These are phyloP conservation scores for Hoplias malabaricus DNA, from an alignment of 2,113 vertebrate species.

Conservation along the genomic window DNA sequence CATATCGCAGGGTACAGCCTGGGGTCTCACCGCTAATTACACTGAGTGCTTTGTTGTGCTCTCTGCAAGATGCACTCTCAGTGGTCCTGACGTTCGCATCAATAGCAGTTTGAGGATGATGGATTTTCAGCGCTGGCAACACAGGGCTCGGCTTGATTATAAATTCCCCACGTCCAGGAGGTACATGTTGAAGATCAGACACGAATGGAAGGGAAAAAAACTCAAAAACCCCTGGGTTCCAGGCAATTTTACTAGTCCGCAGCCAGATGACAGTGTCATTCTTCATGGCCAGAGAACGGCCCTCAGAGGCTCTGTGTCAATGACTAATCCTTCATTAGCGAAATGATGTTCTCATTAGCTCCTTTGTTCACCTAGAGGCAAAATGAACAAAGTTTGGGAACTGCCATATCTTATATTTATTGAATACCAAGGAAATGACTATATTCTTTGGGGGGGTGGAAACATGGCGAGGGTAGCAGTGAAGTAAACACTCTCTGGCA, in stretches of 20 bases:
- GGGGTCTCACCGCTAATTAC: constrained; percentile 65
- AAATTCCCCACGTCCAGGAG: constrained; percentile 51
- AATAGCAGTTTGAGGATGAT: constrained; percentile 75
- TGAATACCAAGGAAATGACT: background rate
- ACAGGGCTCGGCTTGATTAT: constrained; percentile 58
- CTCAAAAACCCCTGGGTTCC: background rate
- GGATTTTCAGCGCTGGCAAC: constrained; percentile 60
- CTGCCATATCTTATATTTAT: background rate
- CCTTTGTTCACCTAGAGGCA: constrained; percentile 17
- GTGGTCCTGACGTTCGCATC: constrained; percentile 71
- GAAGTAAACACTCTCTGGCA: constrained; percentile 6
- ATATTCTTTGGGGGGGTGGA: background rate
- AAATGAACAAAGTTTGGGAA: background rate
- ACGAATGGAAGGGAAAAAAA: background rate
- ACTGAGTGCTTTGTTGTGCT: constrained; percentile 69
- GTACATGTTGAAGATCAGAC: constrained; percentile 43
- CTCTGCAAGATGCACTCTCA: constrained; percentile 63
- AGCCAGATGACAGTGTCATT: constrained; percentile 11
- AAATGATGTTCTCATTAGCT: constrained; percentile 32
- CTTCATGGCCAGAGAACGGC: constrained; percentile 5
- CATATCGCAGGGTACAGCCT: constrained; percentile 44
- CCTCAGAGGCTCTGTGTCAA: constrained; percentile 15
- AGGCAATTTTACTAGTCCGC: constrained; percentile 15
- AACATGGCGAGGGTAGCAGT: background rate
- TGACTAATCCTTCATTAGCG: constrained; percentile 44